phyloP scores from a whole-genome alignment of 2,888 invertebrate genomes.

The Cosmopolites sordidus region DNA sequence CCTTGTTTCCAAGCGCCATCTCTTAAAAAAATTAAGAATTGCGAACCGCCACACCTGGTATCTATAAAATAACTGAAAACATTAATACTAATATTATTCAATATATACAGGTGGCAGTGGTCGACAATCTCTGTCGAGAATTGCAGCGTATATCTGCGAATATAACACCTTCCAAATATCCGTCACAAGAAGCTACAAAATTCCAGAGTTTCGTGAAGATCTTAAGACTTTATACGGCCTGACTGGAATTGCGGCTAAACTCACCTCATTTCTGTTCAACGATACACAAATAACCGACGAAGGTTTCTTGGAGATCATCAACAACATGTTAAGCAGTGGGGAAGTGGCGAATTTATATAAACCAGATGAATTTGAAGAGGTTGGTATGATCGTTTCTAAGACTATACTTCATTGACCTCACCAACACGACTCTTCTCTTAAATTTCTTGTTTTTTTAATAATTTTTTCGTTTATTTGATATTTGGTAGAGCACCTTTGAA shows the following conservation, averaged over 20 bases:
- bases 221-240: slow-evolving; percentile 68
- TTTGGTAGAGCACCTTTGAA: no score
- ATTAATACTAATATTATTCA: no score
- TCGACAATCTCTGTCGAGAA: slow-evolving; percentile 70
- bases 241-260: slow-evolving; percentile 71
- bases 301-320: slow-evolving; percentile 81
- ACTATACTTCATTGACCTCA: no score
- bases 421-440: no score
- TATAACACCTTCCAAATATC: slow-evolving; percentile 73
- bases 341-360: slow-evolving; percentile 87
- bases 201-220: slow-evolving; percentile 76
- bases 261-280: slow-evolving; percentile 77
- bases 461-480: no score
- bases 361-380: slow-evolving; percentile 84
- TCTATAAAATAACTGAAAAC: no score
- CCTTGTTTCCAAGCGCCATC: no score
- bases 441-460: no score
- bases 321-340: slow-evolving; percentile 82
- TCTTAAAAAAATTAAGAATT: no score
- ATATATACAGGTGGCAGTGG: slow-evolving; percentile 81
- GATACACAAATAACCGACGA: slow-evolving; percentile 84
- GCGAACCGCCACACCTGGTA: no score
- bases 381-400: no score
- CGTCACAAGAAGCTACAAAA: slow-evolving; percentile 72
- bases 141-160: slow-evolving; percentile 78